A percentile compares a stretch with the other conserved stretches of the same genome.
These are phyloP conservation scores for Acleris sparsana DNA, from an alignment of 2,888 invertebrate genomes.

Conservation along the genomic window DNA sequence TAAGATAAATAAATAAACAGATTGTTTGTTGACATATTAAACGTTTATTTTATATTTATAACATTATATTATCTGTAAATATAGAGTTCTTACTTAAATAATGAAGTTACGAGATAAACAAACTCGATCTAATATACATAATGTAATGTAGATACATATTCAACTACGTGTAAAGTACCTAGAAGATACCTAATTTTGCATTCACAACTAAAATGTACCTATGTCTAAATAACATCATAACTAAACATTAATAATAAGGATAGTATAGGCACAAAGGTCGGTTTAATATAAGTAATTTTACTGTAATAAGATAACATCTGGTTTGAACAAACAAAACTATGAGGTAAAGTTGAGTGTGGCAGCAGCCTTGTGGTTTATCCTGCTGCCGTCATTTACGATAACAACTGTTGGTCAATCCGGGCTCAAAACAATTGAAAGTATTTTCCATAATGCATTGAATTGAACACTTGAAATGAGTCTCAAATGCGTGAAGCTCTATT, in stretches of 20 bases:
- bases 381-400: slow-evolving; percentile 1
- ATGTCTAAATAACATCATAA: slow-evolving; percentile 57
- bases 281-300: slow-evolving; percentile 46
- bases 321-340: slow-evolving; percentile 61
- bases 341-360: slow-evolving; percentile 51
- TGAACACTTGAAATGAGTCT: neutral
- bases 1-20: slow-evolving; percentile 26
- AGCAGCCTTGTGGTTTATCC: slow-evolving; percentile 11
- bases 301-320: slow-evolving; percentile 70
- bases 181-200: slow-evolving; percentile 53
- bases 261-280: slow-evolving; percentile 77
- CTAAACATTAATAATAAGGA: slow-evolving; percentile 68
- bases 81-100: slow-evolving; percentile 79
- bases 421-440: slow-evolving; percentile 2
- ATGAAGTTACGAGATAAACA: slow-evolving; percentile 76
- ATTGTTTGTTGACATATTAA: slow-evolving; percentile 60
- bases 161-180: slow-evolving; percentile 65
- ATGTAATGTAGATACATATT: slow-evolving; percentile 67
- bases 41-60: slow-evolving; percentile 82
- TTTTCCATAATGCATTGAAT: neutral
- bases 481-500: neutral
- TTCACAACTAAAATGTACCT: slow-evolving; percentile 63
- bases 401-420: slow-evolving; percentile 2
- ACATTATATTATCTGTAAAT: slow-evolving; percentile 84
- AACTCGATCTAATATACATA: slow-evolving; percentile 75